phyloP scores from a whole-genome alignment of 2,113 vertebrate genomes.

The Camelus dromedarius region DNA sequence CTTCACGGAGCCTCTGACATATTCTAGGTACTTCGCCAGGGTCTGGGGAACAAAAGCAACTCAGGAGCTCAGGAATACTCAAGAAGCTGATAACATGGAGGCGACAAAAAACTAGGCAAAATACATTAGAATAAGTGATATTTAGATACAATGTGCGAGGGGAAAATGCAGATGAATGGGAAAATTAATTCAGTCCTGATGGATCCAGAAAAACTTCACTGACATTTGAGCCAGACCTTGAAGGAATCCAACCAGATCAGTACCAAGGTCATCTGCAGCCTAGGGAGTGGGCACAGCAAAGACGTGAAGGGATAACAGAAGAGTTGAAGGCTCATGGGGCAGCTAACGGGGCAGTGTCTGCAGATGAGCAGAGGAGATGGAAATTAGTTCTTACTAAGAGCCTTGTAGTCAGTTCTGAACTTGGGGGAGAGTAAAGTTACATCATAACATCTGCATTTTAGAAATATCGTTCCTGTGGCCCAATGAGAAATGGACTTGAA shows the following conservation, averaged over 20 bases:
- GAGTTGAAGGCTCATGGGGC: background rate
- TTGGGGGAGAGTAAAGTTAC: background rate
- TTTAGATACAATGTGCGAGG: background rate
- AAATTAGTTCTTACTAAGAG: background rate
- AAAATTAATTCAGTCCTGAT: background rate
- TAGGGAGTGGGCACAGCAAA: background rate
- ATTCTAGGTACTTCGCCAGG: background rate
- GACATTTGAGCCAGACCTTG: background rate
- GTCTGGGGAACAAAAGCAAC: background rate
- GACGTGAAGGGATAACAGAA: background rate
- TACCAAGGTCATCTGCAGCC: background rate
- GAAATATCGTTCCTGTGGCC: background rate
- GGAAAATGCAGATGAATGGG: background rate
- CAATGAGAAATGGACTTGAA: background rate
- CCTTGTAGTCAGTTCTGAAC: background rate
- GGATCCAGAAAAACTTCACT: background rate
- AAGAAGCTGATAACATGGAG: background rate
- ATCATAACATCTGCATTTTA: background rate
- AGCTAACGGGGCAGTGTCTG: background rate
- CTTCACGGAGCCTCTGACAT: background rate
- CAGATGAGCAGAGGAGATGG: background rate
- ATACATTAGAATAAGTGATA: background rate
- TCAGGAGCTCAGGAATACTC: background rate
- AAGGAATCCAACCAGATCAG: background rate
- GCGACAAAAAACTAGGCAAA: background rate